These are phyloP conservation scores for Megaceryle alcyon DNA, from an alignment of 2,797 vertebrate species.

Conservation along the genomic window DNA sequence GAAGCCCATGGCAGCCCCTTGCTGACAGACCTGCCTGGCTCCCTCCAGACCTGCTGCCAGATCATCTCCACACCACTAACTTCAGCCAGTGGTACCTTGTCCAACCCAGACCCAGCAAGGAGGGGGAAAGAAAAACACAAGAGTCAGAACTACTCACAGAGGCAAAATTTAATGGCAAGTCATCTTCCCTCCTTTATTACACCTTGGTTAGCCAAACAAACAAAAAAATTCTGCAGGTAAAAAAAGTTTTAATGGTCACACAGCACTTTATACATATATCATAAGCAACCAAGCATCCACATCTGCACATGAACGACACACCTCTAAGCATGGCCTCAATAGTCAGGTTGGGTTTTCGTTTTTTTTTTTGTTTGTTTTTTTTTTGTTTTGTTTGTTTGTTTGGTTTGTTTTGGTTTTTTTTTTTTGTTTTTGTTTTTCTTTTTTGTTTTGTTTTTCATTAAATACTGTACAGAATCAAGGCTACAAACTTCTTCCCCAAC, in stretches of 20 bases:
- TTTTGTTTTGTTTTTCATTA: constrained; percentile 62
- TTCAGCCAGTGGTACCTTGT: rapidly evolving
- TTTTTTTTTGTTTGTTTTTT: background rate
- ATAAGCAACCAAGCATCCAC: constrained; percentile 87
- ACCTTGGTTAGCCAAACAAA: constrained; percentile 77
- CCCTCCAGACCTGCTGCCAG: rapidly evolving
- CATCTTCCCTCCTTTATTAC: constrained; percentile 78
- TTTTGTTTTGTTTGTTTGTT: background rate
- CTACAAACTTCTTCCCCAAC: constrained; percentile 79
- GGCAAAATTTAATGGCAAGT: constrained; percentile 82
- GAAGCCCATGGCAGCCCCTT: background rate
- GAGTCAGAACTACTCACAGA: constrained; percentile 73
- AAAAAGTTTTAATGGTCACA: constrained; percentile 79
- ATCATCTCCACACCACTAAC: rapidly evolving
- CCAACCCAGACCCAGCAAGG: background rate
- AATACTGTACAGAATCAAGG: constrained; percentile 88
- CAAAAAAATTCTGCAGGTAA: constrained; percentile 78
- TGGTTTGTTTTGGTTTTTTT: background rate
- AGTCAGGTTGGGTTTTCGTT: constrained; percentile 44
- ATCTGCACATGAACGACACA: constrained; percentile 78
- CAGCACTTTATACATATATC: constrained; percentile 87
- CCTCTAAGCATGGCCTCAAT: constrained; percentile 71
- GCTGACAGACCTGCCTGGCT: background rate
- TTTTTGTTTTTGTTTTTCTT: background rate
- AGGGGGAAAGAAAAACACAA: constrained; percentile 26